A percentile compares a stretch with the other conserved stretches of the same genome.
These are phyloP conservation scores for Aspidiotus destructor DNA, from an alignment of 2,888 invertebrate genomes.

Conservation along the genomic window DNA sequence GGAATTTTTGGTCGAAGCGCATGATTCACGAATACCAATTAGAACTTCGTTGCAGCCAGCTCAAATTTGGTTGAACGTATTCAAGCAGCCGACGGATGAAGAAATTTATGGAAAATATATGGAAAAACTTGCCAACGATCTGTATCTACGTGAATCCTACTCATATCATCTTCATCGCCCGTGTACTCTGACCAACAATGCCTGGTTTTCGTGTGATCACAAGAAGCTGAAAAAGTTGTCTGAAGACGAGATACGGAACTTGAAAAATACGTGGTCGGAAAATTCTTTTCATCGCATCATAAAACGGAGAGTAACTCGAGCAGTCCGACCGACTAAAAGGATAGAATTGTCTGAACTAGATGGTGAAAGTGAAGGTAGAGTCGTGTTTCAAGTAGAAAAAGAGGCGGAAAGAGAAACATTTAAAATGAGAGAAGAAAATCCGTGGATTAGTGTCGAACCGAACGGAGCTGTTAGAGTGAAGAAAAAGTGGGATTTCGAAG, in stretches of 20 bases:
- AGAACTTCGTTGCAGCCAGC: slow-evolving; percentile 60
- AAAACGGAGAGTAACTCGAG: slow-evolving; percentile 74
- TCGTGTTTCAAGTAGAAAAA: slow-evolving; percentile 81
- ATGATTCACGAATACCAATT: slow-evolving; percentile 68
- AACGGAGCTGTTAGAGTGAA: slow-evolving; percentile 87
- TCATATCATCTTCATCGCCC: slow-evolving; percentile 1
- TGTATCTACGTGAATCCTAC: slow-evolving; percentile 16
- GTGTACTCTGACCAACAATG: slow-evolving; percentile 9
- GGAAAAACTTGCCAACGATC: slow-evolving; percentile 24
- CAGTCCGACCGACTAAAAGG: slow-evolving; percentile 87
- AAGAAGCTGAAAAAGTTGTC: slow-evolving; percentile 16
- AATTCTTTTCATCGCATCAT: slow-evolving; percentile 47
- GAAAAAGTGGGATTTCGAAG: slow-evolving; percentile 96
- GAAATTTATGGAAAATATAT: slow-evolving; percentile 16
- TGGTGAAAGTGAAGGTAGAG: slow-evolving; percentile 76
- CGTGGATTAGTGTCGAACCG: slow-evolving; percentile 85
- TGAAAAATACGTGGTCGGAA: slow-evolving; percentile 1
- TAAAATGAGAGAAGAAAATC: slow-evolving; percentile 86
- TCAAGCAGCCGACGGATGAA: slow-evolving; percentile 18
- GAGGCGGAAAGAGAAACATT: slow-evolving; percentile 86
- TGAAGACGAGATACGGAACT: not conserved
- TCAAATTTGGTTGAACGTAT: slow-evolving; percentile 58
- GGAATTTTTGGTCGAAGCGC: slow-evolving; percentile 67
- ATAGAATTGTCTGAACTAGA: slow-evolving; percentile 86
- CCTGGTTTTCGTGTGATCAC: slow-evolving; percentile 6